Conservation (phyloP, 2,797 vertebrate species). For the Merluccius polli region DNA sequence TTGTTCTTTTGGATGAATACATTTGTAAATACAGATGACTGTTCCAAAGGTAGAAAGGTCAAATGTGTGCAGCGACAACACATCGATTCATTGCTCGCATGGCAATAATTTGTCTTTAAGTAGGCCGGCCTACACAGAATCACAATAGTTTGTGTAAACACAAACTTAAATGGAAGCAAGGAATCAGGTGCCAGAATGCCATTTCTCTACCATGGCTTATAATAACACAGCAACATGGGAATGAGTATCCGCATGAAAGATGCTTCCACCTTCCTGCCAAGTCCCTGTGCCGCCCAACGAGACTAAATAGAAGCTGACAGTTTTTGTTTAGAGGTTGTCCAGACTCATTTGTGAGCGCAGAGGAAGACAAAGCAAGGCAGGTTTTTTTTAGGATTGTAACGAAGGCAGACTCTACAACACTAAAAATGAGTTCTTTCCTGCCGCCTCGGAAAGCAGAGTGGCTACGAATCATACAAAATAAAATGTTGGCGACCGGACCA, state of each 20-base stretch:
- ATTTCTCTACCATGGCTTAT: constrained; percentile 48
- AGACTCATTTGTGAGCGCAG: constrained; percentile 69
- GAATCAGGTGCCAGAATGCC: constrained; percentile 47
- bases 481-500: constrained; percentile 56
- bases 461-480: constrained; percentile 55
- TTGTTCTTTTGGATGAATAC: background rate
- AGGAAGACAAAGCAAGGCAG: constrained; percentile 60
- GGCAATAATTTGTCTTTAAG: background rate
- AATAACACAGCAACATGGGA: constrained; percentile 59
- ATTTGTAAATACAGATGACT: background rate
- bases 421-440: constrained; percentile 71
- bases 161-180: constrained; percentile 43
- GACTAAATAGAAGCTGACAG: constrained; percentile 73
- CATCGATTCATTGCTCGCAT: background rate
- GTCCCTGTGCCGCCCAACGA: constrained; percentile 58
- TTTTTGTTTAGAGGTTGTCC: constrained; percentile 77
- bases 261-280: constrained; percentile 64
- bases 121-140: too few species aligned
- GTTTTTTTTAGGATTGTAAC: constrained; percentile 64
- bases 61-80: background rate
- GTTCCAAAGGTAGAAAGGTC: background rate
- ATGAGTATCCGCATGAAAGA: constrained; percentile 61
- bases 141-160: constrained; percentile 45
- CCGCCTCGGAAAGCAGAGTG: constrained; percentile 44
- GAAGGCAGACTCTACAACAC: constrained; percentile 52